A percentile compares a stretch with the other conserved stretches of the same genome.
These are phyloP conservation scores for Phaenicophaeus curvirostris DNA, from an alignment of 2,797 vertebrate genomes.

Conservation along the genomic window DNA sequence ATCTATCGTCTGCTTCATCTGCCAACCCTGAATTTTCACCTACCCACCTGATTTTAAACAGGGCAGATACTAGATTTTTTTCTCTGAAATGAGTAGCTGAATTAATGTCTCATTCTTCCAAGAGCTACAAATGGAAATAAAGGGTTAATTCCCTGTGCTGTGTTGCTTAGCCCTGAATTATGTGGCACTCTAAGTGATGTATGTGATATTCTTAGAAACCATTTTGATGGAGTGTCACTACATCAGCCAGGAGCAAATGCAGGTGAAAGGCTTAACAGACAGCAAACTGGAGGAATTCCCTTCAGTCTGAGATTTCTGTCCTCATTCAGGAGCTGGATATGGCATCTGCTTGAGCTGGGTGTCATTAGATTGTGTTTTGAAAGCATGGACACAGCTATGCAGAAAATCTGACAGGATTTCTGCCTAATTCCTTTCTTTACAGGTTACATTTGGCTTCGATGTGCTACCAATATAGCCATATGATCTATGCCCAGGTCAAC, in stretches of 20 bases:
- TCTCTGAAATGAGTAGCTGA: not conserved
- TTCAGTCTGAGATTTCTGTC: not conserved
- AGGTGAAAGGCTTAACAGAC: not conserved
- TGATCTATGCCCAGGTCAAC: not conserved
- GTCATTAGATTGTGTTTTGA: not conserved
- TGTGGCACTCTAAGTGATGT: not conserved
- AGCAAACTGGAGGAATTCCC: not conserved
- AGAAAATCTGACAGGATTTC: not conserved
- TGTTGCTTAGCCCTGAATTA: not conserved
- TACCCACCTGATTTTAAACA: not conserved
- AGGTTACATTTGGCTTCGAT: not conserved
- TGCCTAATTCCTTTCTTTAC: not conserved
- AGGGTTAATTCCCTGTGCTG: not conserved
- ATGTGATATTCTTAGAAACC: constrained; percentile 4
- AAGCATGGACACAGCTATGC: not conserved
- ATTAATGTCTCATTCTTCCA: not conserved
- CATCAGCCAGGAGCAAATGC: not conserved
- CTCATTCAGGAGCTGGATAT: not conserved
- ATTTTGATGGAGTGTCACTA: not conserved
- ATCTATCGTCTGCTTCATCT: not conserved
- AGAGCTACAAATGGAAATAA: not conserved
- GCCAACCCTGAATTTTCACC: constrained; percentile 12
- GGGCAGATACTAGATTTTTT: not conserved
- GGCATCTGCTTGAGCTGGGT: not conserved
- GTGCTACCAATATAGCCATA: not conserved